Percentiles rank a stretch among this genome's conserved stretches.
These are phyloP conservation scores for Lycocerus yunnanus DNA, from an alignment of 2,888 invertebrate genomes.

Conservation along the genomic window DNA sequence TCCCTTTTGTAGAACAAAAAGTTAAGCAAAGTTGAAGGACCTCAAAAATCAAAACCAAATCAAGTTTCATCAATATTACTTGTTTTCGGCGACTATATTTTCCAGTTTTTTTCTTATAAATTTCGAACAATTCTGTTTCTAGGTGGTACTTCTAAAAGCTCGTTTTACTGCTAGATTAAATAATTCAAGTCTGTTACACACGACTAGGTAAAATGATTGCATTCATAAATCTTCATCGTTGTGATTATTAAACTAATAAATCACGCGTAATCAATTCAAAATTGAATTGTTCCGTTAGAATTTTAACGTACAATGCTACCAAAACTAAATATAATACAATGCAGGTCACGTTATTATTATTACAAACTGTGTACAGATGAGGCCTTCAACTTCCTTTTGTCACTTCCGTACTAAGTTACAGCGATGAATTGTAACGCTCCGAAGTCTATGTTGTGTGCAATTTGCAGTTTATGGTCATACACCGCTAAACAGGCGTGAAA, in stretches of 20 bases:
- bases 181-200: background rate
- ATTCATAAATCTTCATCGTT: background rate
- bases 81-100: background rate
- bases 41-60: background rate
- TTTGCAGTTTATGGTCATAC: slow-evolving; percentile 25
- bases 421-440: slow-evolving; percentile 18
- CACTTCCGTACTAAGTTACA: slow-evolving; percentile 19
- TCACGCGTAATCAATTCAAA: slow-evolving; percentile 24
- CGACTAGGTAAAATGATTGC: background rate
- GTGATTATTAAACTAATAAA: slow-evolving; percentile 22
- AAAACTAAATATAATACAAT: slow-evolving; percentile 20
- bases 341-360: slow-evolving; percentile 21
- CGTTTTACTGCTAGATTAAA: background rate
- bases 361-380: slow-evolving; percentile 11
- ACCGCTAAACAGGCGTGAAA: slow-evolving; percentile 26
- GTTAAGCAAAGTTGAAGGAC: background rate
- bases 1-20: background rate
- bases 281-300: slow-evolving; percentile 24
- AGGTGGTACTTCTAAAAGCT: background rate
- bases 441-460: background rate
- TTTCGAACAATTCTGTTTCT: background rate
- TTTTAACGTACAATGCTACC: slow-evolving; percentile 15
- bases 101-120: background rate
- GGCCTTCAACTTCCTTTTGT: slow-evolving; percentile 31
- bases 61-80: background rate